Conservation (phyloP, 2,113 vertebrate genomes). For the Erythrocercus mccallii region DNA sequence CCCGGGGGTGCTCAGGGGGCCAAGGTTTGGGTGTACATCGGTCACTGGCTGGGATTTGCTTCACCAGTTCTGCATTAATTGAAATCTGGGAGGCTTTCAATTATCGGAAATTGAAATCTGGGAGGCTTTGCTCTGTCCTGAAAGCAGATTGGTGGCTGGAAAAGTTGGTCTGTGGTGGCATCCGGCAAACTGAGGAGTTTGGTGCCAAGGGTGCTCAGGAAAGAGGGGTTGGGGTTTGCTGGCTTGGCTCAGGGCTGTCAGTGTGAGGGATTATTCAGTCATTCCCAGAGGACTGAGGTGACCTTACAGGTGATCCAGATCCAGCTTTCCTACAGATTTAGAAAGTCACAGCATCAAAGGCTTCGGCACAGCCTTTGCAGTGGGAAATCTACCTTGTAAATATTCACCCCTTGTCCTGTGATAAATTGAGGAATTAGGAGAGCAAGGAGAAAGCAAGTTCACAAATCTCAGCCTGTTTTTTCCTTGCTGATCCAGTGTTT, state of each 20-base stretch:
- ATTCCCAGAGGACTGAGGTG: neutral
- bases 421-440: neutral
- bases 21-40: neutral
- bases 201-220: neutral
- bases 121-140: neutral
- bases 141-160: neutral
- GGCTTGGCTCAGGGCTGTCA: neutral
- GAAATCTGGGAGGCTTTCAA: neutral
- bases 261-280: neutral
- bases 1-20: fast-evolving
- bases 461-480: neutral
- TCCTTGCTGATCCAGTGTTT: neutral
- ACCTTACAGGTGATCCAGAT: neutral
- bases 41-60: fast-evolving
- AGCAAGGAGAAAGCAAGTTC: neutral
- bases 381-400: neutral
- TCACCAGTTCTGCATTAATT: neutral
- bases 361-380: neutral
- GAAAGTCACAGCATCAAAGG: neutral
- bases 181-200: neutral
- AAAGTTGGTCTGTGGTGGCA: neutral
- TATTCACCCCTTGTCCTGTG: neutral
- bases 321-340: neutral
- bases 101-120: neutral
- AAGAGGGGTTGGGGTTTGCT: neutral